Percentiles rank a stretch among this genome's conserved stretches.
Conservation (phyloP, 37 sponge, comb jelly and placozoan genomes). For the Chondrosia reniformis region DNA sequence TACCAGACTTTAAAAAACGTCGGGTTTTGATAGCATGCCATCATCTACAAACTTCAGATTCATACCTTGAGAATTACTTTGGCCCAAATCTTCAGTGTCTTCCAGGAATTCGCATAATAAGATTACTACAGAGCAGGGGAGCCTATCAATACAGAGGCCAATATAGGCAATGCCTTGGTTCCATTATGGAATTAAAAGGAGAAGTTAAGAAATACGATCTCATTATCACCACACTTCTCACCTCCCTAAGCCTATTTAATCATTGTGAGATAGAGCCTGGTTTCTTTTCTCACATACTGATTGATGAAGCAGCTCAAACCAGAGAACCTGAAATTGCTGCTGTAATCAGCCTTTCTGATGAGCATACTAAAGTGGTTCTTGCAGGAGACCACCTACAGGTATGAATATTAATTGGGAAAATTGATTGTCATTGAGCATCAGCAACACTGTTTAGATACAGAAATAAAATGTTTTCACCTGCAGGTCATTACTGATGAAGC, state of each 20-base stretch:
- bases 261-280: neutral
- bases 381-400: slow-evolving; percentile 79
- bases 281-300: slow-evolving; percentile 58
- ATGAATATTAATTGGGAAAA: neutral
- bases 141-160: neutral
- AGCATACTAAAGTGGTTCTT: slow-evolving; percentile 55
- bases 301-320: slow-evolving; percentile 79
- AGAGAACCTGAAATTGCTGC: slow-evolving; percentile 65
- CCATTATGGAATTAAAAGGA: neutral
- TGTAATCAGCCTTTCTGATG: slow-evolving; percentile 41
- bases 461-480: too few relatives aligned
- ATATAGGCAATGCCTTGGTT: neutral
- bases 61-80: slow-evolving; percentile 58
- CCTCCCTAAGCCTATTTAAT: neutral
- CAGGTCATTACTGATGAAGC: too few relatives aligned
- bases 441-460: neutral
- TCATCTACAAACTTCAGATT: slow-evolving; percentile 61
- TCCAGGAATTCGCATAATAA: neutral
- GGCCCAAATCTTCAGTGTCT: neutral
- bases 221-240: neutral
- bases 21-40: slow-evolving; percentile 57
- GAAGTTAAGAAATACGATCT: neutral
- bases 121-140: neutral
- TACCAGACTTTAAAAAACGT: neutral
- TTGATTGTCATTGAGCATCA: neutral